Evolutionary conservation across 2,888 invertebrate genomes (phyloP), one percentile per base, ranked within the genome.

Genomic region (Zygogramma bicolorata): DNA sequence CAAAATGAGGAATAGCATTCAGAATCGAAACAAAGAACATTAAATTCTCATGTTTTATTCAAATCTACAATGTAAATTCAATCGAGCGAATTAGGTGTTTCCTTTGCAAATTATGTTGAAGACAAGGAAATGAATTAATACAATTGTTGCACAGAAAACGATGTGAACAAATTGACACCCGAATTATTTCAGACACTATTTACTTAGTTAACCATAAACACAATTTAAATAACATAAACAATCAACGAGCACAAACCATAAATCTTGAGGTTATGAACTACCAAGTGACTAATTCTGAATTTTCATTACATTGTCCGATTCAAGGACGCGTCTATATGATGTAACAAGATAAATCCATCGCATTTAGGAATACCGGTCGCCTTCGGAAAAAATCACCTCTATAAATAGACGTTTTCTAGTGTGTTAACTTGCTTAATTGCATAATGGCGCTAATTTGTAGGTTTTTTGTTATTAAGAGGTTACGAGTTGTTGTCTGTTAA

Each of bases 251-350:
- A 25, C 61, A 38, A 7, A 18, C 18, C 29, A 65, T 58, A 62
- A 22, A 67, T 57, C 46, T 61, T 63, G 62, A 72, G 68, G 71
- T 72, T 71, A 65, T 75, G 74, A 75, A 75, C 75, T 62, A 49
- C 49, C 27, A 65, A 53, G 53, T 75, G 68, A 75, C 62, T 22
- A 38, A 72, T 70, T 69, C 31, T 72, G 67, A 72, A 74, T 76
- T 74, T 74, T 70, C 70, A 42, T 70, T 62, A 59, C 49, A 66
- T 60, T 70, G 74, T 62, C 57, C 38, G 61, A 42, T 65, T 66
- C 72, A 76, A 76, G 75, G 75, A 53, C 68, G 57, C n/a, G n/a
- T 29, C 62, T 61, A n/a, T n/a, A 67, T 76, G 72, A 76, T 74
- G 76, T 74, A 76, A 73, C 65, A 68, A 71, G 20, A 71, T 59